A percentile compares a stretch with the other conserved stretches of the same genome.
These are phyloP conservation scores for Copidosoma aretas DNA, from an alignment of 2,888 invertebrate species.

Conservation along the genomic window DNA sequence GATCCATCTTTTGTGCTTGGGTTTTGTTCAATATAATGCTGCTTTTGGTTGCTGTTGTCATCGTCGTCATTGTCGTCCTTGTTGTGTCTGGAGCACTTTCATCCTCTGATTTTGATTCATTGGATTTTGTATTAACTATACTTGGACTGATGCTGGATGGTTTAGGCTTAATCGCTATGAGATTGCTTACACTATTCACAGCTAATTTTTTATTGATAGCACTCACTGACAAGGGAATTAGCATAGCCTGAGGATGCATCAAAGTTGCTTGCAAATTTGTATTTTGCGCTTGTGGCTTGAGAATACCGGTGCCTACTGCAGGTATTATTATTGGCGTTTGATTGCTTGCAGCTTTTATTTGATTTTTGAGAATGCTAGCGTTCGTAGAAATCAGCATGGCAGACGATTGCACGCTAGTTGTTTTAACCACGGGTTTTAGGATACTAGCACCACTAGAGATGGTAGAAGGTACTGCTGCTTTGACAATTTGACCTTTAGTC, in stretches of 20 bases:
- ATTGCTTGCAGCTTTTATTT: conserved; percentile 20
- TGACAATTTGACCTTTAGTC: conserved; percentile 19
- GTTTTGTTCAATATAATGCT: conserved; percentile 26
- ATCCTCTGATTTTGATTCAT: too few relatives aligned
- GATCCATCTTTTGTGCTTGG: conserved; percentile 23
- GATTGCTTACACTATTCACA: too few relatives aligned
- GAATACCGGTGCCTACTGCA: conserved; percentile 6
- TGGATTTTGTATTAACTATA: too few relatives aligned
- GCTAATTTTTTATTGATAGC: too few relatives aligned
- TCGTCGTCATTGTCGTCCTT: too few relatives aligned
- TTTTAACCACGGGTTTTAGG: conserved; percentile 18
- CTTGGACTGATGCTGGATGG: too few relatives aligned
- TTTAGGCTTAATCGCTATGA: too few relatives aligned
- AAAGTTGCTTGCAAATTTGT: not conserved
- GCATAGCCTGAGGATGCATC: conserved; percentile 12
- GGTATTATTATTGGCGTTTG: conserved; percentile 31
- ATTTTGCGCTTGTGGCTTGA: conserved; percentile 12
- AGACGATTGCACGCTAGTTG: not conserved
- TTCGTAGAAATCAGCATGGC: conserved; percentile 25
- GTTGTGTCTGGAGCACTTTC: not conserved
- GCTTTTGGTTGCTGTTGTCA: too few relatives aligned
- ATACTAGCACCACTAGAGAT: conserved; percentile 11
- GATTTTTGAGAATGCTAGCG: conserved; percentile 17
- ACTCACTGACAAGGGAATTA: conserved; percentile 11
- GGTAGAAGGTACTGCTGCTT: conserved; percentile 3